Percentiles rank a stretch among this genome's conserved stretches.
Evolutionary conservation across 2,888 invertebrate species (phyloP).

Genomic region (Phyllotreta striolata): DNA sequence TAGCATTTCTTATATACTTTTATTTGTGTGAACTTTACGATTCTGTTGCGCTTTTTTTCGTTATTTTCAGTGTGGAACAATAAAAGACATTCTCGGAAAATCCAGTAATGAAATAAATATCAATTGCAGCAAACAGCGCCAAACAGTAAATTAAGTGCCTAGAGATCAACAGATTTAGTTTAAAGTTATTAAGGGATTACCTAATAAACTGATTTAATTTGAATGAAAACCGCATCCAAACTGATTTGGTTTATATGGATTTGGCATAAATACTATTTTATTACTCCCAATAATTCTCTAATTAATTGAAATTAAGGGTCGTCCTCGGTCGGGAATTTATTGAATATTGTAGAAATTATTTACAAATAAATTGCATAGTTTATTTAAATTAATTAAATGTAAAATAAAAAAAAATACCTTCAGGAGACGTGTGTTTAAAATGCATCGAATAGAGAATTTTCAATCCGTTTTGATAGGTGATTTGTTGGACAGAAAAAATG

Average conservation of each 20-base stretch:
- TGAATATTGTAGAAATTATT: neutral
- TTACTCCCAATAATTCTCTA: conserved; percentile 12
- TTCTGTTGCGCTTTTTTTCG: neutral
- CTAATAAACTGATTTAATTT: conserved; percentile 25
- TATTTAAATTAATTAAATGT: too few relatives aligned
- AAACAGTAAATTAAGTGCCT: conserved; percentile 1
- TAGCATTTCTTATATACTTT: too few relatives aligned
- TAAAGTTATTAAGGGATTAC: conserved; percentile 22
- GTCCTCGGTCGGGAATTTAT: conserved; percentile 4
- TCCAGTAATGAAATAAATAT: conserved; percentile 9
- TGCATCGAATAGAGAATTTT: too few relatives aligned
- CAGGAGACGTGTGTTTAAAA: too few relatives aligned
- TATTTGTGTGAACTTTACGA: neutral
- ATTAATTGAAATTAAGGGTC: conserved; percentile 16
- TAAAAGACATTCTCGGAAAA: neutral
- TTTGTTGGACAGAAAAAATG: too few relatives aligned
- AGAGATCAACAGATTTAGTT: conserved; percentile 17
- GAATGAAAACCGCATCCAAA: conserved; percentile 13
- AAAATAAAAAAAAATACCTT: too few relatives aligned
- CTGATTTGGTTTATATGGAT: conserved; percentile 18
- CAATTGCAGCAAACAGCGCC: neutral
- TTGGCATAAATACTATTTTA: conserved; percentile 15
- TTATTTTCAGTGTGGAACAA: neutral
- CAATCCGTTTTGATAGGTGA: too few relatives aligned
- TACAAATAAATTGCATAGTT: neutral